Evolutionary conservation across 2,888 invertebrate genomes (phyloP), one percentile per base, ranked within the genome.

Genomic region (Leptopilina myrica): DNA sequence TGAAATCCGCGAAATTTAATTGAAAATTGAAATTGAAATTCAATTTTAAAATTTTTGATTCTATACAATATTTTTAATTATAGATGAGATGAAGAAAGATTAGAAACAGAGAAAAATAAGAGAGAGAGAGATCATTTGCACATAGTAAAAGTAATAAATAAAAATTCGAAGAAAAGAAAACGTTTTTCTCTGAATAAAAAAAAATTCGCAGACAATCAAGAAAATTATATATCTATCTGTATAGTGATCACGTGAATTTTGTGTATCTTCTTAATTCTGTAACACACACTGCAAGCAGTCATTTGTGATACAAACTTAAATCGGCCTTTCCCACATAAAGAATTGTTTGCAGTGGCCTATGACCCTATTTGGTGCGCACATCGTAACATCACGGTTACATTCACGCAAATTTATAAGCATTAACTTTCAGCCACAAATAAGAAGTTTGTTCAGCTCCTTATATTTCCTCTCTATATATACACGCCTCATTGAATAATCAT

Each of bases 341-440:
- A 86, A 91, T 91, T 91, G 90, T 91, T 91, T 86, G 88, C 89
- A 83, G 83, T 88, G 91, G 91, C 91, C 91, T 89, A 78, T 88
- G 90, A 90, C 89, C 88, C 86, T 83, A 82, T 85, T 88, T 86
- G 82, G 83, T 84, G 86, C 86, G 86, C 86, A 86, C 88, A 85
- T 88, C 87, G 87, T 87, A 88, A 88, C 88, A 89, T 90, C 89
- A 88, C 88, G 88, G 88, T 89, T 86, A 88, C 88, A 86, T 85
- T 88, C 88, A 87, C 88, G 88, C 88, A 87, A 89, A 88, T 20
- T 1, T 20, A 20, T 86, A 84, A 86, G 81, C 83, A 69, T 78
- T 83, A 79, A 66, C 85, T 78, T 59, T 65, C 80, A 84, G 82
- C 82, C 78, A 46, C 80, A 78, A 78, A 80, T 80, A 82, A 81